A percentile compares a stretch with the other conserved stretches of the same genome.
phyloP scores from a whole-genome alignment of 2,888 invertebrate genomes.

The Sarcophaga variegata region DNA sequence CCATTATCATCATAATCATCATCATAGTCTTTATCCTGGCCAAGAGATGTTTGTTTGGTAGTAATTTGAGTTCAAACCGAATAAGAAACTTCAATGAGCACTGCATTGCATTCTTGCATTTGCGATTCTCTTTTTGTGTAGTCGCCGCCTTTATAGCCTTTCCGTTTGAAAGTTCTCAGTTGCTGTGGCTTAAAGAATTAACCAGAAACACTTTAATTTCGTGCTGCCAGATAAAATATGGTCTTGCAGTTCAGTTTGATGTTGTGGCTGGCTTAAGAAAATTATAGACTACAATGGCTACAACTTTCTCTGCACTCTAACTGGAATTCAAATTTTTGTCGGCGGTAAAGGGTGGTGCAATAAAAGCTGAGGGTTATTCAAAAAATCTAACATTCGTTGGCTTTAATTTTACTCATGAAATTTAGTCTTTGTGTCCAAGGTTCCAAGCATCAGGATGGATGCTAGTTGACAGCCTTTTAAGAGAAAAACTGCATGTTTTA shows the following conservation, averaged over 20 bases:
- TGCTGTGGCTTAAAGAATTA: slow-evolving; percentile 18
- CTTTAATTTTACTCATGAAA: no score
- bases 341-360: slow-evolving; percentile 22
- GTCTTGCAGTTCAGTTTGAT: slow-evolving; percentile 29
- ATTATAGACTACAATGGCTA: slow-evolving; percentile 61
- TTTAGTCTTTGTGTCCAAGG: no score
- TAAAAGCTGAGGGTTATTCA: no score
- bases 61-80: background rate
- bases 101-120: slow-evolving; percentile 24
- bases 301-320: slow-evolving; percentile 20
- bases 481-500: no score
- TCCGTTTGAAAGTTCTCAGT: background rate
- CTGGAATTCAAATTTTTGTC: background rate
- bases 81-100: background rate
- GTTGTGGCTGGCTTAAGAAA: slow-evolving; percentile 59
- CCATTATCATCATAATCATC: background rate
- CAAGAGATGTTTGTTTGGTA: slow-evolving; percentile 21
- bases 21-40: background rate
- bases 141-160: slow-evolving; percentile 13
- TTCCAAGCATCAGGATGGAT: no score
- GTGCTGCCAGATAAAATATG: slow-evolving; percentile 58
- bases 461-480: no score
- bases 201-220: slow-evolving; percentile 33
- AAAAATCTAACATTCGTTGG: no score
- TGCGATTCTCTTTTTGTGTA: background rate